Conservation (phyloP, 2,113 vertebrate species). For the Lamprologus tigripictilis region DNA sequence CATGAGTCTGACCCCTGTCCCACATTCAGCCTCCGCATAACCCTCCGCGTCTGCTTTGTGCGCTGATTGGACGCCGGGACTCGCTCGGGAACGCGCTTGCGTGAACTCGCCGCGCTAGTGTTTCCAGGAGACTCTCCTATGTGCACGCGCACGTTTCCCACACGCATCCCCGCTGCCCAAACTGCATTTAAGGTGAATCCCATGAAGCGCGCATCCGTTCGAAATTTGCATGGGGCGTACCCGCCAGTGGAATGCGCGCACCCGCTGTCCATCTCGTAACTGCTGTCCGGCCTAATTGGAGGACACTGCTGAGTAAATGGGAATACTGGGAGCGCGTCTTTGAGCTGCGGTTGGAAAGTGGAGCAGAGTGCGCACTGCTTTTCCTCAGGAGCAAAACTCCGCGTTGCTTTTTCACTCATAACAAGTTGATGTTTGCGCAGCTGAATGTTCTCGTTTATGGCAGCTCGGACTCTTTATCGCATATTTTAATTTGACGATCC, state of each 20-base stretch:
- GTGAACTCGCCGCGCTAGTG: slow-evolving; percentile 19
- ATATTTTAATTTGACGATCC: background rate
- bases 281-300: background rate
- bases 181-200: background rate
- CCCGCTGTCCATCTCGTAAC: background rate
- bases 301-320: background rate
- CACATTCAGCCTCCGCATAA: slow-evolving; percentile 50
- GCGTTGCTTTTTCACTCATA: background rate
- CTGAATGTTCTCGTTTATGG: background rate
- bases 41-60: slow-evolving; percentile 3
- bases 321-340: background rate
- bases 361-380: background rate
- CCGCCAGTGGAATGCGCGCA: slow-evolving; percentile 52
- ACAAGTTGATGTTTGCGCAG: background rate
- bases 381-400: background rate
- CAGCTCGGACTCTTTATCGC: background rate
- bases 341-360: background rate
- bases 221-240: slow-evolving; percentile 35
- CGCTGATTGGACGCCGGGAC: slow-evolving; percentile 45
- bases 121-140: slow-evolving; percentile 56
- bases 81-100: slow-evolving; percentile 17
- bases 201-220: background rate
- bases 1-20: slow-evolving; percentile 53
- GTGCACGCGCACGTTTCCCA: background rate
- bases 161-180: background rate